Evolutionary conservation across 1,140 invertebrate species (phyloP), one percentile per base, ranked within the genome.

Genomic region (Bombus fervidus): DNA sequence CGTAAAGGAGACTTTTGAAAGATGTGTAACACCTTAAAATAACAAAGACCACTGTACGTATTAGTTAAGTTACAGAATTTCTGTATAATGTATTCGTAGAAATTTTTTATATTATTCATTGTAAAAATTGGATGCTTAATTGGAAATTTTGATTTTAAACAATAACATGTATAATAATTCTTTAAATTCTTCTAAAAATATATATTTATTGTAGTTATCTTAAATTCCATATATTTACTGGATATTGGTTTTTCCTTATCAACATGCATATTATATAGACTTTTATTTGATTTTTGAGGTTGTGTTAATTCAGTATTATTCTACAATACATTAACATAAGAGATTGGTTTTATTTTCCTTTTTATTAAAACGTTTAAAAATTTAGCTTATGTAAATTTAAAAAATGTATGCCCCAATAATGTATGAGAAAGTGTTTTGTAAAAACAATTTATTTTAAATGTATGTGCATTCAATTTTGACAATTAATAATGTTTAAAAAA

Each of bases 1-100:
- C 25, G 22, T 15, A 28, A 59, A 59, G 62, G n/a, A 81, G n/a
- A 72, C 18, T 73, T 39, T 73, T 74, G 71, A 41, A 73, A 82
- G 71, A 82, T 72, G 69, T 73, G 39, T 81, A 73, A 81, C 22
- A 81, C 37, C 68, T 69, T 72, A 81, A 81, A 81, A 59, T 41
- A 81, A 57, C 34, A 81, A 59, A 37, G 10, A 41, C 9, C 28
- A 81, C 34, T 13, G 10, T 62, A 43, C 0, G 9, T 25, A n/a
- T 41, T 28, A 31, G 9, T 43, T 13, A 72, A 39, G n/a, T 71
- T 72, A 22, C 12, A 71, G 1, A 22, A 72, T 72, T 41, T 81
- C 72, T 18, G 15, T 22, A 78, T 31, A 43, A 66, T n/a, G 12
- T 59, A 64, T 37, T n/a, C 1, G 13, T 10, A 53, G 28, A 22